Evolutionary conservation across 1,140 invertebrate species (phyloP), one percentile per base, ranked within the genome.

Genomic region (Drosophila truncata): DNA sequence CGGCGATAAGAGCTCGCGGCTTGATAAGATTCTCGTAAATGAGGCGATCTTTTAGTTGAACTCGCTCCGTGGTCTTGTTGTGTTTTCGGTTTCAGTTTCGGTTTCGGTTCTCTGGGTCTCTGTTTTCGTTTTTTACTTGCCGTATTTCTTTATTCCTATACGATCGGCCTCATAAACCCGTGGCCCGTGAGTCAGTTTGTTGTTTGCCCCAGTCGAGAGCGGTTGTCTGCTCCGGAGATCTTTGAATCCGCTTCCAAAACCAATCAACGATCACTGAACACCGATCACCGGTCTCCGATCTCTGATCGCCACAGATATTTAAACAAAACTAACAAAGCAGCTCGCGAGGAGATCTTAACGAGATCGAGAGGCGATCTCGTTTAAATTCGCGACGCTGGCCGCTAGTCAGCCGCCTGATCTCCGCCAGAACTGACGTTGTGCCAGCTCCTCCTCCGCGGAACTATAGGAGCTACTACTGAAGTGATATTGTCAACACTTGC

Each of bases 171-270:
- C 44, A 84, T 66, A 72, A 78, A 72, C 63, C 66, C 57, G n/a
- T 55, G 47, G 71, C 61, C 66, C 69, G 74, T 79, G 86, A 90
- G 71, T 90, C 79, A 90, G 85, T 90, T 85, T 73, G 71, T 73
- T 77, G 71, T 70, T 76, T 52, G 74, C 71, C 70, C 54, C 71
- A 85, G 71, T 31, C 71, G 67, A 67, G 75, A 76, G 86, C 82
- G 75, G 78, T 79, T 81, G 81, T 64, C 61, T 58, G 57, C 59
- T 39, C 39, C 50, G 23, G 49, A 74, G 66, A 80, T 78, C 64
- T 41, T 31, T 14, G 60, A 52, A 60, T 39, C 35, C 55, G 31
- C 39, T 52, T 54, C 44, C 25, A 54, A 35, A 20, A 35, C 23
- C 57, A 57, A 61, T 78, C 37, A 47, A 60, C 72, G 37, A 52